These are phyloP conservation scores for Troides oblongomaculatus DNA, from an alignment of 2,888 invertebrate genomes.

Conservation along the genomic window DNA sequence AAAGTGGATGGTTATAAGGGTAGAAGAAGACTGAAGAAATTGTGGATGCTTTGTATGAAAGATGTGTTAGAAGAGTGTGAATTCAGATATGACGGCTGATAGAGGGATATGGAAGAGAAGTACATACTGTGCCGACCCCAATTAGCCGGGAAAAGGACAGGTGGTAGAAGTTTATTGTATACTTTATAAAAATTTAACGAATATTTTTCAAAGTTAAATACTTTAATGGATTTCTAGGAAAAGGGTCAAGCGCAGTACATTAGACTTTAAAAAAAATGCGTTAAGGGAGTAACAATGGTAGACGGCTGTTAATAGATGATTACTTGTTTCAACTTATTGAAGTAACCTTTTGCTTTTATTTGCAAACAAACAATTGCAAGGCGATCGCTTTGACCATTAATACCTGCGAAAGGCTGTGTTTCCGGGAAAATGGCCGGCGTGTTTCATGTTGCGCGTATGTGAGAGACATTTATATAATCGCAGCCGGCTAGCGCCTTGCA, in stretches of 20 bases:
- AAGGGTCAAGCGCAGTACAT: slow-evolving; percentile 17
- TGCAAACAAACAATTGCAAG: slow-evolving; percentile 8
- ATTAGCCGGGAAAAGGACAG: no score
- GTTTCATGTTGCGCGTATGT: slow-evolving; percentile 57
- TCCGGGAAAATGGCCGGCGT: slow-evolving; percentile 35
- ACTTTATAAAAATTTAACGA: neutral
- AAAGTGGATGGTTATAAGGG: no score
- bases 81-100: no score
- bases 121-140: no score
- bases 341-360: slow-evolving; percentile 23
- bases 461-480: slow-evolving; percentile 48
- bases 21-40: no score
- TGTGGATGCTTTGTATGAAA: no score
- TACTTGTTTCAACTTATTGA: slow-evolving; percentile 12
- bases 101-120: no score
- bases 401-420: slow-evolving; percentile 3
- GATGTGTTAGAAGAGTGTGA: no score
- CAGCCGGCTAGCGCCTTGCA: slow-evolving; percentile 31
- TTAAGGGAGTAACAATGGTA: slow-evolving; percentile 4
- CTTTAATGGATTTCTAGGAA: slow-evolving; percentile 13
- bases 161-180: no score
- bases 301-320: slow-evolving; percentile 11
- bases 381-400: slow-evolving; percentile 9
- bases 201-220: neutral
- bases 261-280: slow-evolving; percentile 2